A percentile compares a stretch with the other conserved stretches of the same genome.
phyloP scores from a whole-genome alignment of 2,888 invertebrate genomes.

The Chaitophorus viminalis region DNA sequence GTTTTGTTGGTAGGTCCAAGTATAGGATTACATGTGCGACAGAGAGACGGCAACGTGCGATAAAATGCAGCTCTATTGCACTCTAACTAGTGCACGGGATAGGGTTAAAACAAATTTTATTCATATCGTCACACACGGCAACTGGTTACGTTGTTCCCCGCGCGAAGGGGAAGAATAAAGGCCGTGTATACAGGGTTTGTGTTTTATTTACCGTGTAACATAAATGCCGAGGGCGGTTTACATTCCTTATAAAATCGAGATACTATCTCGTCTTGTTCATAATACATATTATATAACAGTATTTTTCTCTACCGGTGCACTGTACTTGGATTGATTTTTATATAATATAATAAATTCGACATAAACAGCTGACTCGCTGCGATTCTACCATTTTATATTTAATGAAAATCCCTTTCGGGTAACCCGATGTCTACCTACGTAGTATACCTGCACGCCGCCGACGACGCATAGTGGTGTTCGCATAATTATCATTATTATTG shows the following conservation, averaged over 20 bases:
- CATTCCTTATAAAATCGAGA: too few species aligned
- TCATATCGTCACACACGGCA: neutral
- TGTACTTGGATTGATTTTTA: too few species aligned
- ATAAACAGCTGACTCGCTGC: conserved; percentile 35
- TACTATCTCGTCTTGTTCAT: neutral
- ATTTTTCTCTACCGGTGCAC: too few species aligned
- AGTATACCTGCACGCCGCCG: too few species aligned
- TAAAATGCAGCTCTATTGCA: neutral
- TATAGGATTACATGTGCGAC: neutral
- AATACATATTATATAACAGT: neutral
- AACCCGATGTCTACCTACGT: neutral
- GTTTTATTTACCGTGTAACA: neutral
- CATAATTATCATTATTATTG: conserved; percentile 10
- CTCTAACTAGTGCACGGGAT: too few species aligned
- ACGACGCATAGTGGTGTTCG: neutral
- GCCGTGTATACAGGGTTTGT: neutral
- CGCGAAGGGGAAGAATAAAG: neutral
- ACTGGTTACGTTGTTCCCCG: neutral
- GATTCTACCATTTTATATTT: conserved; percentile 26
- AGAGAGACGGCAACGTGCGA: neutral
- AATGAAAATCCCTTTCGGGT: conserved; percentile 23
- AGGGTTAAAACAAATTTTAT: neutral
- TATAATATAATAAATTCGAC: neutral
- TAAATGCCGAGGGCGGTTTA: neutral
- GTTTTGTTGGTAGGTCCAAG: neutral